Conservation (phyloP, 2,113 vertebrate genomes). For the Chaetops frenatus region DNA sequence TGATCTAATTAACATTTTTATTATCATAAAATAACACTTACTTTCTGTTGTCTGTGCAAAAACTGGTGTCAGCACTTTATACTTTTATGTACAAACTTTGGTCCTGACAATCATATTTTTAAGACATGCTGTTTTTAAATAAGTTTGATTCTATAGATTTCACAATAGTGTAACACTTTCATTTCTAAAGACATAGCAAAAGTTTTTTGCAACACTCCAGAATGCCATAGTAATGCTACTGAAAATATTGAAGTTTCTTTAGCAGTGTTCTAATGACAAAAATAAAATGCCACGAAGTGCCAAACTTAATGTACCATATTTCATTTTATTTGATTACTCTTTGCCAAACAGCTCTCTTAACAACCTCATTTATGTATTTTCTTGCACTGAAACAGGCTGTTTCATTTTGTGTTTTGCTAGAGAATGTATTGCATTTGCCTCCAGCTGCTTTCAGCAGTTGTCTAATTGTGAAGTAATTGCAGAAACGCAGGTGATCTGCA, state of each 20-base stretch:
- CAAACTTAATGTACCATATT: conserved; percentile 28
- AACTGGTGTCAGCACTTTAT: neutral
- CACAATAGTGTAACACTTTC: neutral
- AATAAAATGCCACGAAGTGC: conserved; percentile 1
- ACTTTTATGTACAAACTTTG: neutral
- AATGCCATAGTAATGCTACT: neutral
- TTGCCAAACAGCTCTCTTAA: conserved; percentile 36
- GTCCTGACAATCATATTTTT: neutral
- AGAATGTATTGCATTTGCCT: conserved; percentile 44
- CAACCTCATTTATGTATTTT: conserved; percentile 33
- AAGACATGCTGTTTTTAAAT: neutral
- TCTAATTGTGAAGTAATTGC: conserved; percentile 41
- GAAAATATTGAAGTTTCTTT: neutral
- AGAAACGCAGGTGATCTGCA: conserved; percentile 1
- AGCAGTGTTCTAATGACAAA: conserved; percentile 16
- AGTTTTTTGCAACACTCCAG: neutral
- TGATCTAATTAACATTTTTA: neutral
- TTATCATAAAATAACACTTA: neutral
- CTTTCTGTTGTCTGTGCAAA: neutral
- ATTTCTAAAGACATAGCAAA: neutral
- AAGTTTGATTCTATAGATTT: neutral
- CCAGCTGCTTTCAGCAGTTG: conserved; percentile 57
- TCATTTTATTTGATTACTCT: conserved; percentile 52
- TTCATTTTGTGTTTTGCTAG: conserved; percentile 42
- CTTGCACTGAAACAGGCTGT: conserved; percentile 5